These are phyloP conservation scores for Sminthurides bifidus DNA, from an alignment of 1,140 invertebrate species.

Conservation along the genomic window DNA sequence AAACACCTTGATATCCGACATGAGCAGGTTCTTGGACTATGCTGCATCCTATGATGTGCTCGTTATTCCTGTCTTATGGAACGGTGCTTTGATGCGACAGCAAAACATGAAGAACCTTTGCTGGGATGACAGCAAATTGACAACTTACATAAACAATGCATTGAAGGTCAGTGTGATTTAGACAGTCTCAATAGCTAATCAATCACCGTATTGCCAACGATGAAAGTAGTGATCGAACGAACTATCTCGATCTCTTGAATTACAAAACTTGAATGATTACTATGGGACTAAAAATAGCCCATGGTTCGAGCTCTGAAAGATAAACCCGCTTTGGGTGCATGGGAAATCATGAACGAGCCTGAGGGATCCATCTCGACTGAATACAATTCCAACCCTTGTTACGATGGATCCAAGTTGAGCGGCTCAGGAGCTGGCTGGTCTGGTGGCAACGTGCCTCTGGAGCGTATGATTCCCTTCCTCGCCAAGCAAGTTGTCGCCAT, in stretches of 20 bases:
- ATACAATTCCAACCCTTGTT: constrained; percentile 35
- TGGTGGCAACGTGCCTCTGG: constrained; percentile 17
- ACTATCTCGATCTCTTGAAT: too few species aligned
- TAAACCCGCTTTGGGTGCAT: constrained; percentile 37
- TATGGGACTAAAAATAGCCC: constrained; percentile 29
- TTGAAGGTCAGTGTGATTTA: constrained; percentile 33
- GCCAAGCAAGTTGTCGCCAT: constrained; percentile 38
- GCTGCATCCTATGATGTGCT: constrained; percentile 35
- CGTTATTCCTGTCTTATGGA: constrained; percentile 38
- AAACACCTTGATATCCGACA: constrained; percentile 28
- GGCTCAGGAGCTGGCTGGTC: constrained; percentile 37
- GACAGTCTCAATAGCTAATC: too few species aligned
- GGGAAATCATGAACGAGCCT: constrained; percentile 40
- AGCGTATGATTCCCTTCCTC: constrained; percentile 34
- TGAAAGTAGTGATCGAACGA: too few species aligned
- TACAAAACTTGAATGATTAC: not conserved
- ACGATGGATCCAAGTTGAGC: constrained; percentile 33
- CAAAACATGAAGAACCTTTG: constrained; percentile 36
- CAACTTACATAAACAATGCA: constrained; percentile 38
- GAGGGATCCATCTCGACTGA: constrained; percentile 36
- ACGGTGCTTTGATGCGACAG: constrained; percentile 36
- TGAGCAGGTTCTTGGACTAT: constrained; percentile 26
- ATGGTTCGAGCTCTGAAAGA: constrained; percentile 34
- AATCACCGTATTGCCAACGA: too few species aligned
- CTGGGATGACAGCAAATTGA: constrained; percentile 36